Conservation (phyloP, 1,140 invertebrate species). For the Monochamus saltuarius region DNA sequence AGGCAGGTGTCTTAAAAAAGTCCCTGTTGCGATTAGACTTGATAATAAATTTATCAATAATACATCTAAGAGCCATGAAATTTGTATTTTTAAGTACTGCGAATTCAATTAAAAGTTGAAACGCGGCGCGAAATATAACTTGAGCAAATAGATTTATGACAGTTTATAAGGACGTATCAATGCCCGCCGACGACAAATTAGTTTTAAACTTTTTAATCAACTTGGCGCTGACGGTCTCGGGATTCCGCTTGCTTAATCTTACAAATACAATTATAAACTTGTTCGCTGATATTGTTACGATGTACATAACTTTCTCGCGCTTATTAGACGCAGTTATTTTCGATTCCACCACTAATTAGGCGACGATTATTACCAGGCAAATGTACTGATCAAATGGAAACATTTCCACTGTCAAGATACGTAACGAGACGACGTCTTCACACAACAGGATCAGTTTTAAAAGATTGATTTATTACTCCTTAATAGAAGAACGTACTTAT, state of each 20-base stretch:
- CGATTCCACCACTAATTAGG: no score
- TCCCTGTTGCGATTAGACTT: neutral
- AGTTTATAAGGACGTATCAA: conserved; percentile 40
- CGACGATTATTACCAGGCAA: no score
- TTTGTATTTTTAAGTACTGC: conserved; percentile 7
- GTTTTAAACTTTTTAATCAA: conserved; percentile 43
- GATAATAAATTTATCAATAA: conserved; percentile 28
- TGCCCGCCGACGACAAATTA: conserved; percentile 36
- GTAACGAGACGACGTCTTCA: no score
- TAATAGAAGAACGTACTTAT: no score
- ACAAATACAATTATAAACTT: conserved; percentile 36
- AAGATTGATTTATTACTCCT: no score
- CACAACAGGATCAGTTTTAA: no score
- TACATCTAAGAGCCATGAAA: conserved; percentile 23
- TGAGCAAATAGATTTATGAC: conserved; percentile 40
- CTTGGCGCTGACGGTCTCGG: conserved; percentile 28
- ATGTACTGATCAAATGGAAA: no score
- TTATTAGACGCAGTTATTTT: no score
- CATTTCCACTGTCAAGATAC: no score
- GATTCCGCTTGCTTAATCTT: conserved; percentile 34
- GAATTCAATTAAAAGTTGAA: conserved; percentile 40
- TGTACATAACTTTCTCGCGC: neutral
- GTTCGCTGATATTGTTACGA: conserved; percentile 21
- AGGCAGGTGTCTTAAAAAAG: neutral
- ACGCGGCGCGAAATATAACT: conserved; percentile 26